Evolutionary conservation across 2,113 vertebrate genomes (phyloP).

Genomic region (Oriolus oriolus): DNA sequence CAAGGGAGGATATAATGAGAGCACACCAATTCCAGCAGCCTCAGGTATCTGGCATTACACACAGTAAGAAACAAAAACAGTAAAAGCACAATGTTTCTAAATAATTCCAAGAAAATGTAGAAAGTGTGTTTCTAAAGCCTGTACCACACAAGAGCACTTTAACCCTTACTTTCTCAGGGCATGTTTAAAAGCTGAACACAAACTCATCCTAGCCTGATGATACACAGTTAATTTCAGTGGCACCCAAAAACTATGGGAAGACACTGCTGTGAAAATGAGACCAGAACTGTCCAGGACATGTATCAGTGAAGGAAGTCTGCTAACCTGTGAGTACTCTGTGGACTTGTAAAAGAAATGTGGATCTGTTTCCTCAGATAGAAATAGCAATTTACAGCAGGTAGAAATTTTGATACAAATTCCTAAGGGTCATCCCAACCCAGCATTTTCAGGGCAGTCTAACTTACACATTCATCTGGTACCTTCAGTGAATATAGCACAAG

Average conservation of each 20-base stretch:
- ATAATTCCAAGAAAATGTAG: neutral
- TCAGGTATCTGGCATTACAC: neutral
- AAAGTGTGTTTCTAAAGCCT: neutral
- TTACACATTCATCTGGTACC: neutral
- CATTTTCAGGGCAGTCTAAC: neutral
- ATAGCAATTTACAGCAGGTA: neutral
- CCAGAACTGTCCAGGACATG: neutral
- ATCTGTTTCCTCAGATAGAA: neutral
- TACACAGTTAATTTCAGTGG: neutral
- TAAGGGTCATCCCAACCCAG: neutral
- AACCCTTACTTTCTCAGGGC: neutral
- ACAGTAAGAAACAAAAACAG: neutral
- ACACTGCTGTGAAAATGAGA: neutral
- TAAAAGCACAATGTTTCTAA: neutral
- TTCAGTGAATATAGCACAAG: neutral
- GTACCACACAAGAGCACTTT: neutral
- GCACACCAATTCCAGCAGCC: neutral
- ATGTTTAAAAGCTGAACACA: neutral
- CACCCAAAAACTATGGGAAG: neutral
- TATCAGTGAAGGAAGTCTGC: neutral
- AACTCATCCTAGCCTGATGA: neutral
- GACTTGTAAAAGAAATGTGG: neutral
- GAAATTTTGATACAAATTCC: neutral
- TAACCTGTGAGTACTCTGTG: neutral
- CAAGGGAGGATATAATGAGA: neutral